Base-by-base conservation (phyloP, 1,140 invertebrate species). In the Diorhabda elongata region DNA sequence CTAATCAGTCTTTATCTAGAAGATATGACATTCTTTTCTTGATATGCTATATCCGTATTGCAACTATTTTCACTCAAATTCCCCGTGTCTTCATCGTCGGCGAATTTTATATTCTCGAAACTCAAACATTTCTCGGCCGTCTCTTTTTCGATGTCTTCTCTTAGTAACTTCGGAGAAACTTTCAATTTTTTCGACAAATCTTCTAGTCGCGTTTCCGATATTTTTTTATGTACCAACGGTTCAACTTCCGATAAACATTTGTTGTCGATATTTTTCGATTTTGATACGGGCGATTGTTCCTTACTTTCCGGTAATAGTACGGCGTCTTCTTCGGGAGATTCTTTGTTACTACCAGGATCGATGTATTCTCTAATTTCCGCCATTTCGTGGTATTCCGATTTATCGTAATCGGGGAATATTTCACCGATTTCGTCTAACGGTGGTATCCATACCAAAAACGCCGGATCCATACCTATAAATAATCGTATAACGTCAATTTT, bases 371-470 rank as follows among this genome's bases (percentile, higher is more conserved):
- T 66, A 11, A 77, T 73, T 58, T 80, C 77, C 63, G 70, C 71
- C 61, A 75, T 70, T 70, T 78, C 74, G 57, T 71, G 70, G 44
- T 58, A 68, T 52, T 75, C 69, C 4, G 44, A 4, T 6, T 9
- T n/a, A 11, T 70, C 68, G 47, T 79, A 75, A 11, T 70, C 58
- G 2, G 77, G 74, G 5, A 80, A 66, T 61, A 80, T 78, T 68
- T 81, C 80, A 5, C 78, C 79, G 2, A 68, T 84, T 66, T 88
- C 87, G 70, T 89, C 87, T 4, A 92, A 83, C 0, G 92, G 92
- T 42, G 93, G 92, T 63, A 94, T 93, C 92, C 92, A 95, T 0
- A 94, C 89, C 61, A 94, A 82, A 78, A 92, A 92, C 0, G 92
- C 91, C 2, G 93, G 92, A 81, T 94, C 93, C 91, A 94, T 93